Conservation (phyloP, 1,140 invertebrate genomes). For the Leptinotarsa defecta region DNA sequence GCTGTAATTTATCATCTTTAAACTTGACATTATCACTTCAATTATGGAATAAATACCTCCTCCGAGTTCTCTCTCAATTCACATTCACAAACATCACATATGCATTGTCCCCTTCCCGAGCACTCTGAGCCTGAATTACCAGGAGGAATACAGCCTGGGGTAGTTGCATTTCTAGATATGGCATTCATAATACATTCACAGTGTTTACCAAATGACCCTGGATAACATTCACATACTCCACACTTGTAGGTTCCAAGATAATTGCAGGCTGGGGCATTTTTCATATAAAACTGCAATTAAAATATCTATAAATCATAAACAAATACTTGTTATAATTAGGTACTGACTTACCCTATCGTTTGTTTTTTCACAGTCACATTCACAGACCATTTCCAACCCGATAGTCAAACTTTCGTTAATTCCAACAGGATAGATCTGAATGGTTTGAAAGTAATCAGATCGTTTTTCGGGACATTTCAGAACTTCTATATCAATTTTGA, state of each 20-base stretch:
- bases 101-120: conserved; percentile 65
- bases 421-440: conserved; percentile 77
- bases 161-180: conserved; percentile 35
- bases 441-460: conserved; percentile 67
- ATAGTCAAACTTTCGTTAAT: conserved; percentile 74
- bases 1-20: too few species aligned
- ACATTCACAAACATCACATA: conserved; percentile 69
- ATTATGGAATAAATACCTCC: conserved; percentile 19
- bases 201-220: conserved; percentile 65
- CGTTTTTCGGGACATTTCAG: conserved; percentile 64
- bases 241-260: conserved; percentile 65
- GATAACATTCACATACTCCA: conserved; percentile 74
- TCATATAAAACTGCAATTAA: conserved; percentile 50
- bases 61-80: conserved; percentile 50
- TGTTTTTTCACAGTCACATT: conserved; percentile 71
- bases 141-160: conserved; percentile 48
- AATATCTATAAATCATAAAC: background rate
- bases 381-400: conserved; percentile 73
- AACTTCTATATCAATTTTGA: conserved; percentile 58
- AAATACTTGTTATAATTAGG: background rate
- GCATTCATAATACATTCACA: conserved; percentile 67
- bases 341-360: conserved; percentile 55
- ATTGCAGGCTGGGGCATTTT: conserved; percentile 58
- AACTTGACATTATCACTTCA: too few species aligned
- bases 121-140: conserved; percentile 70